Conservation (phyloP, 1,140 invertebrate genomes). For the Notospermus geniculatus region DNA sequence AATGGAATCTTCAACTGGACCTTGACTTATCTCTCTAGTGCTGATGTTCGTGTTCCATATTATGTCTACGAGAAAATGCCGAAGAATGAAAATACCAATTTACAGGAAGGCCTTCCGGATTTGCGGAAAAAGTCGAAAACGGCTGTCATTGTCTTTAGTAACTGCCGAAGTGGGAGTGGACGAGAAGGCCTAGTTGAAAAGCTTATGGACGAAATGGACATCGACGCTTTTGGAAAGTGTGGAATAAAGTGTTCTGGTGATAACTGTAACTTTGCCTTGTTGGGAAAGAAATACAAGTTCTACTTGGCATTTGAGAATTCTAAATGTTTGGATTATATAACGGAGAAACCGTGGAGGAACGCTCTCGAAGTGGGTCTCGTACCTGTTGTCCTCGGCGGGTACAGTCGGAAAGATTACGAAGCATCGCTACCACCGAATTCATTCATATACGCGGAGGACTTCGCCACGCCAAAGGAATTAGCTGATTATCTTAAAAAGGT, state of each 20-base stretch:
- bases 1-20: no score
- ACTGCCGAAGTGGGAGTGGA: no score
- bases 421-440: not conserved
- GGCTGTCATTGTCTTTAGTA: no score
- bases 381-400: constrained; percentile 86
- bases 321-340: constrained; percentile 47
- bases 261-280: constrained; percentile 56
- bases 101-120: no score
- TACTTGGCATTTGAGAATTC: constrained; percentile 67
- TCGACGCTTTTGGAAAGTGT: constrained; percentile 13
- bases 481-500: constrained; percentile 23
- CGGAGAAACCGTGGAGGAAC: constrained; percentile 55
- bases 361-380: constrained; percentile 57
- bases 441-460: constrained; percentile 22
- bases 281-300: constrained; percentile 87
- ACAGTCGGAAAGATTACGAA: constrained; percentile 66
- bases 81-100: no score
- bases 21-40: no score
- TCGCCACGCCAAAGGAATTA: constrained; percentile 15
- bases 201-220: no score
- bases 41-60: no score
- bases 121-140: no score
- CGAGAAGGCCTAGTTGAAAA: no score
- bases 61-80: no score
- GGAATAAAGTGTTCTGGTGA: constrained; percentile 1